phyloP scores from a whole-genome alignment of 1,140 invertebrate genomes.

The Plutomurus gul region DNA sequence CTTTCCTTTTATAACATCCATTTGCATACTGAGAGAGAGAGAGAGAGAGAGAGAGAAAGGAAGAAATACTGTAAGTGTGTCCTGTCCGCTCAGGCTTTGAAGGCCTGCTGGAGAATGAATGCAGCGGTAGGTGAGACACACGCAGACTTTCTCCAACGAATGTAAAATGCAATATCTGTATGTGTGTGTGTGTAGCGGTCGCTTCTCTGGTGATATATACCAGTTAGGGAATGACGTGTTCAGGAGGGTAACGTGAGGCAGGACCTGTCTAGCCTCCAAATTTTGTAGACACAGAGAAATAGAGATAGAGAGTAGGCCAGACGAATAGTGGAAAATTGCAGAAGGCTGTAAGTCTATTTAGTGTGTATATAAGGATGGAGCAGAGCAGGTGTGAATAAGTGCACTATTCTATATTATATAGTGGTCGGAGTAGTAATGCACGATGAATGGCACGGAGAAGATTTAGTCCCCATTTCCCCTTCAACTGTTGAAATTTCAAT shows the following conservation, averaged over 20 bases:
- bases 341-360: not conserved
- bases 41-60: not conserved
- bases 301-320: not conserved
- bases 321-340: not conserved
- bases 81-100: no score
- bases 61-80: no score
- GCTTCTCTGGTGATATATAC: no score
- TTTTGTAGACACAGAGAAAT: no score
- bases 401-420: no score
- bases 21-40: not conserved
- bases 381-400: slow-evolving; percentile 11
- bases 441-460: not conserved
- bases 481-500: slow-evolving; percentile 1
- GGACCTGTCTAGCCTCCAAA: no score
- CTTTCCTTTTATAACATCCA: not conserved
- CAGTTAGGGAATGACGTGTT: no score
- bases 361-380: no score
- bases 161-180: not conserved
- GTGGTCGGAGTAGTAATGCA: no score
- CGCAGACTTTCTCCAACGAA: not conserved
- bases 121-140: not conserved
- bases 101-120: no score
- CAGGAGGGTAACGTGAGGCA: no score
- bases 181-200: no score
- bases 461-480: not conserved